Evolutionary conservation across 2,113 vertebrate species (phyloP).

Genomic region (Acinonyx jubatus): DNA sequence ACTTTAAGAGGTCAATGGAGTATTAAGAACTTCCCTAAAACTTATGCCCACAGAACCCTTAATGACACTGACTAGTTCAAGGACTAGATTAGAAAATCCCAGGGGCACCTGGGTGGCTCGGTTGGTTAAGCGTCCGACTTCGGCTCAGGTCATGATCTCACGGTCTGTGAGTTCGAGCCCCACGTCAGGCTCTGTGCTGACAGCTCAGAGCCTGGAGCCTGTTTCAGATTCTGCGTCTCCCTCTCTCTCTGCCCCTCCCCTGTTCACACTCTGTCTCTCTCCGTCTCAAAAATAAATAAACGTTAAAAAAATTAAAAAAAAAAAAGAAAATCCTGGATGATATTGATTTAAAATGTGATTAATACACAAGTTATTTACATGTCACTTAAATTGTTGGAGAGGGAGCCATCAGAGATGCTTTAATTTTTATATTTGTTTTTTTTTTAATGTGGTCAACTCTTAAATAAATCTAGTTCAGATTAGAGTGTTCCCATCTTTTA

Average conservation of each 20-base stretch:
- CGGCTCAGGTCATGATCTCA: no score
- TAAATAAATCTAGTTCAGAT: background rate
- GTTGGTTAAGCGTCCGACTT: no score
- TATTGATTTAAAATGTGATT: background rate
- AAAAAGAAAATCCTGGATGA: background rate
- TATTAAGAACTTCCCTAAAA: background rate
- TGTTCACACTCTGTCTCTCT: no score
- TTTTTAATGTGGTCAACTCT: background rate
- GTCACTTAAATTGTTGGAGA: background rate
- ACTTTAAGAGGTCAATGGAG: background rate
- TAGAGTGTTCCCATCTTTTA: background rate
- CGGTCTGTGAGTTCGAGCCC: no score
- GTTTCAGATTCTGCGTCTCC: no score
- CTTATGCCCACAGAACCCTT: background rate
- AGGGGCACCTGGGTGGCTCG: no score
- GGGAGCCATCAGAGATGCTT: background rate
- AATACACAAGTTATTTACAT: background rate
- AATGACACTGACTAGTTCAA: background rate
- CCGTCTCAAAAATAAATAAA: no score
- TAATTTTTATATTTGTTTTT: background rate
- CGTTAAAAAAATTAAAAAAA: no score
- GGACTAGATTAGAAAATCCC: background rate
- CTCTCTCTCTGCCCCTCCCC: no score
- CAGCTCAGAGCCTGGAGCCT: no score
- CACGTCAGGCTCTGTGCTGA: no score